phyloP scores from a whole-genome alignment of 2,113 vertebrate species.

The Canis aureus region DNA sequence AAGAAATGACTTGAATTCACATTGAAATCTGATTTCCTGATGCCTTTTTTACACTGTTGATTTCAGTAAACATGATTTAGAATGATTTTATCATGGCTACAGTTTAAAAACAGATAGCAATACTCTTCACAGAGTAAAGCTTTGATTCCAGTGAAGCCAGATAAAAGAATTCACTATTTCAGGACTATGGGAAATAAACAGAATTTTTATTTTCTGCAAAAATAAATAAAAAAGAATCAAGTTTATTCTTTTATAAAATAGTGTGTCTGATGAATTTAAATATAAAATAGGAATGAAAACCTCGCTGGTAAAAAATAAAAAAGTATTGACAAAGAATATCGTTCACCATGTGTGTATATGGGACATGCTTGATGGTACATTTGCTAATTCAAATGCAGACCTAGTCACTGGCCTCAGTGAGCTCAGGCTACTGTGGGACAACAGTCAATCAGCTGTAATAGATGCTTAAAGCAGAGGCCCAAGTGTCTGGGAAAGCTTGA shows the following conservation, averaged over 20 bases:
- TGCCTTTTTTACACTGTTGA: not conserved
- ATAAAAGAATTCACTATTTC: not conserved
- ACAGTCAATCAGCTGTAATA: not conserved
- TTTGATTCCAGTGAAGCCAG: slow-evolving; percentile 35
- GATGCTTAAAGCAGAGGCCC: not conserved
- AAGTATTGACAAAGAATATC: not conserved
- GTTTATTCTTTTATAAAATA: not conserved
- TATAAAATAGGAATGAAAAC: not conserved
- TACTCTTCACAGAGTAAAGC: not conserved
- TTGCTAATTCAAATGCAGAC: not conserved
- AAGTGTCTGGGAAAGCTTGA: not conserved
- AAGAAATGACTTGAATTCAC: not conserved
- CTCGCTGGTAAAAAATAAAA: not conserved
- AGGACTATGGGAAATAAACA: not conserved
- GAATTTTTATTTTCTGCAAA: not conserved
- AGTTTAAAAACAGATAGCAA: slow-evolving; percentile 42
- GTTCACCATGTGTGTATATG: not conserved
- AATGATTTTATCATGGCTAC: not conserved
- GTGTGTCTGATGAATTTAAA: not conserved
- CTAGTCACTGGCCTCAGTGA: not conserved
- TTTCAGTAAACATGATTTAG: slow-evolving; percentile 53
- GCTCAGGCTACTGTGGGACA: not conserved
- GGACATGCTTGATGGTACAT: not conserved
- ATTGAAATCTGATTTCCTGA: slow-evolving; percentile 25
- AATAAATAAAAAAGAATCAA: not conserved